Evolutionary conservation across 2,797 vertebrate genomes (phyloP), one percentile per base, ranked within the genome.

Genomic region (Aphelocoma californica): DNA sequence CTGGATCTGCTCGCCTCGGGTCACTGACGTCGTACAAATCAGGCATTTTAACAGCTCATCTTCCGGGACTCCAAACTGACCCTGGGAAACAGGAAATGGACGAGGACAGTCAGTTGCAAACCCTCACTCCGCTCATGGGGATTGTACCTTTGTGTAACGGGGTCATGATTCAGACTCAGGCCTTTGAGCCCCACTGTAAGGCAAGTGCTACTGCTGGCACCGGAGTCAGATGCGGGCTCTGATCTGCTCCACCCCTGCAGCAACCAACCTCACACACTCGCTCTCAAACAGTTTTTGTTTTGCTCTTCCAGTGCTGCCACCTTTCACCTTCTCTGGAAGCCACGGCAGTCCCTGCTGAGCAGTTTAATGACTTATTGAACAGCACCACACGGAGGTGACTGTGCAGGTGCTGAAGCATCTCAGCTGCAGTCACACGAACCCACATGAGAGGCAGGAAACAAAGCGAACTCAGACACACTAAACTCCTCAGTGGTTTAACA

Each of bases 21-120:
- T 98, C 88, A 98, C 64, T 0, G 98, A 98, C 16, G 90, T 96
- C 0, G 98, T 98, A 92, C 97, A 98, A 83, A 95, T 93, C 45
- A 98, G 96, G 92, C 98, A 98, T 92, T 96, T 97, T 88, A 98
- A 86, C 38, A 98, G 74, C 32, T 98, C 98, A 18, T 98, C 98
- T 60, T 97, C 97, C 66, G 98, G 96, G 42, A 98, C 97, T 25
- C 98, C 98, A 95, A 98, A 98, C 96, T 98, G 98, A 71, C 97
- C 97, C 98, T 98, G 92, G 16, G 50, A 91, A 70, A 95, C 47
- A 81, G 48, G 48, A 93, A 88, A 74, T 0, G 29, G 25, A 91
- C 0, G 1, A 66, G 40, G 36, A 86, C 34, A 81, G 62, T 16
- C 36, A 66, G 56, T 4, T 42, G 47, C 5, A 51, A 81, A 48